phyloP scores from a whole-genome alignment of 2,113 vertebrate genomes.

The Narcine bancroftii region DNA sequence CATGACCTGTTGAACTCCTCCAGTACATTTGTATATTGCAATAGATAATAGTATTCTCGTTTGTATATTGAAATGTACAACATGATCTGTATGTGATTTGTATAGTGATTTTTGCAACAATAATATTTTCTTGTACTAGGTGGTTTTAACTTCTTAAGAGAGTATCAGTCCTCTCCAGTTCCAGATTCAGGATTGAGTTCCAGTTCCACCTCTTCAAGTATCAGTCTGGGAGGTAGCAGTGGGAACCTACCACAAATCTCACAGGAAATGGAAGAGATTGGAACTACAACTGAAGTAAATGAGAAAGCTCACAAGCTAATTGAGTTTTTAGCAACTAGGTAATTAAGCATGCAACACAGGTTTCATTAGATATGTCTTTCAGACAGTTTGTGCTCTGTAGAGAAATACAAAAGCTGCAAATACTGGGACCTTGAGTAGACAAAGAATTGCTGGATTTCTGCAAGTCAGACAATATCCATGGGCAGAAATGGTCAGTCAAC shows the following conservation, averaged over 20 bases:
- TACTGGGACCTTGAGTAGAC: no score
- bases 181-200: slow-evolving; percentile 90
- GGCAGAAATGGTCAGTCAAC: no score
- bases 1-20: no score
- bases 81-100: not conserved
- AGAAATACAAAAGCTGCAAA: no score
- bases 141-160: slow-evolving; percentile 86
- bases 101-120: slow-evolving; percentile 40
- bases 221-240: slow-evolving; percentile 87
- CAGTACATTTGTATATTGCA: no score
- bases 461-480: no score
- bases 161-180: slow-evolving; percentile 82
- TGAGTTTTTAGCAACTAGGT: slow-evolving; percentile 96
- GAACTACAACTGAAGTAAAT: slow-evolving; percentile 66
- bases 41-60: no score
- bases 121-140: slow-evolving; percentile 56
- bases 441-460: no score
- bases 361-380: not conserved
- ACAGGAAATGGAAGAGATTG: slow-evolving; percentile 81
- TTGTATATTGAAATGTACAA: not conserved
- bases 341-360: slow-evolving; percentile 39
- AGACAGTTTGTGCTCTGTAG: not conserved
- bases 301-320: slow-evolving; percentile 95
- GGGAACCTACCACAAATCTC: slow-evolving; percentile 87
- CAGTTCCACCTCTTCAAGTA: slow-evolving; percentile 90